A percentile compares a stretch with the other conserved stretches of the same genome.
Conservation (phyloP, 2,113 vertebrate species). For the Ammodytes marinus region DNA sequence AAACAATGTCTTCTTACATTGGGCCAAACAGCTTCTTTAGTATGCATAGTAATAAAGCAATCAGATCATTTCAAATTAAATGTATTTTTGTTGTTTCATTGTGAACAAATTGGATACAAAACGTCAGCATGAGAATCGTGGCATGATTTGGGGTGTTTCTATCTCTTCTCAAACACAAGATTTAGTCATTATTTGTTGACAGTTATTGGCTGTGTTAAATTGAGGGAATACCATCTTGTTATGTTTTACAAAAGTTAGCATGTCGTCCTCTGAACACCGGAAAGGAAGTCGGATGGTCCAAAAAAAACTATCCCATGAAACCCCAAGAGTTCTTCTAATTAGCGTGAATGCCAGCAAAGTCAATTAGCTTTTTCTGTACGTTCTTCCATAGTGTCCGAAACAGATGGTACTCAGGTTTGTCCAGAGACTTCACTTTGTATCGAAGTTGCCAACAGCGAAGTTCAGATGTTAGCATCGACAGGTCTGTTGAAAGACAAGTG, state of each 20-base stretch:
- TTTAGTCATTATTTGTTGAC: not conserved
- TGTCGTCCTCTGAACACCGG: slow-evolving; percentile 6
- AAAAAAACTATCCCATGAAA: slow-evolving; percentile 3
- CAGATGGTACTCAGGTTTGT: slow-evolving; percentile 72
- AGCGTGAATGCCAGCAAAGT: slow-evolving; percentile 43
- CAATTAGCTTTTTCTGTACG: slow-evolving; percentile 43
- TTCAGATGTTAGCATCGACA: slow-evolving; percentile 60
- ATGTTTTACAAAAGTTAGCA: not conserved
- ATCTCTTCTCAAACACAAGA: not conserved
- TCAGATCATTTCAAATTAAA: not conserved
- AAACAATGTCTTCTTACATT: not conserved
- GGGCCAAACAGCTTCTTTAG: not conserved
- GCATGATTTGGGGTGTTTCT: not conserved
- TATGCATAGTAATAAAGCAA: not conserved
- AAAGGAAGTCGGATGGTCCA: not conserved
- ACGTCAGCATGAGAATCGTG: not conserved
- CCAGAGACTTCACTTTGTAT: slow-evolving; percentile 64
- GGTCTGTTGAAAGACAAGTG: slow-evolving; percentile 64
- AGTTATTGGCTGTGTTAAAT: not conserved
- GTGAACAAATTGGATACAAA: not conserved
- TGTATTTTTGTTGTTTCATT: not conserved
- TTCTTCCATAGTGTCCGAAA: slow-evolving; percentile 44
- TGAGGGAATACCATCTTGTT: not conserved
- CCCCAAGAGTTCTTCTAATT: slow-evolving; percentile 22
- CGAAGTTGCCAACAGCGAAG: slow-evolving; percentile 49